A percentile compares a stretch with the other conserved stretches of the same genome.
These are phyloP conservation scores for Anastrepha ludens DNA, from an alignment of 1,140 invertebrate species.

Conservation along the genomic window DNA sequence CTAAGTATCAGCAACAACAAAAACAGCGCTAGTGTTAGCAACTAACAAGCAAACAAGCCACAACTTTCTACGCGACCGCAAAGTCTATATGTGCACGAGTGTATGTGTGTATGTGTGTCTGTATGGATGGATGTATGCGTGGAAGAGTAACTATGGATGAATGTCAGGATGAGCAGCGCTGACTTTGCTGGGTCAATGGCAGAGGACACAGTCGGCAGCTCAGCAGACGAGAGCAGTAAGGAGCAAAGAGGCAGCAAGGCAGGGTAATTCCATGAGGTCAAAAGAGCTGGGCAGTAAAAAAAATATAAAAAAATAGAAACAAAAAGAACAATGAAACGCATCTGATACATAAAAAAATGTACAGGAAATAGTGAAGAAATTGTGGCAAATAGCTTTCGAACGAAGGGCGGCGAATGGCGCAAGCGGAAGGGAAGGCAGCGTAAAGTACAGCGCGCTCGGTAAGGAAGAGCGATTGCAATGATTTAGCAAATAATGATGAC, in stretches of 20 bases:
- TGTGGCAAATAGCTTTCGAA: constrained; percentile 5
- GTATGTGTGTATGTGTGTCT: background rate
- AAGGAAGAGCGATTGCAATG: constrained; percentile 22
- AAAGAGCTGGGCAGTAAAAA: background rate
- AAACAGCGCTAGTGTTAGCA: constrained; percentile 15
- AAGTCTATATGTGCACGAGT: background rate
- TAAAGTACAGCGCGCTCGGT: background rate
- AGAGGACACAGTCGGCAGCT: background rate
- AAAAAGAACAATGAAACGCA: background rate
- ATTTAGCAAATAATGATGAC: constrained; percentile 34
- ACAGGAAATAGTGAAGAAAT: constrained; percentile 20
- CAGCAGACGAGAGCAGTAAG: background rate
- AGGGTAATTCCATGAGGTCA: background rate
- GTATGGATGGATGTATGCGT: background rate
- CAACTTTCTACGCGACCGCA: background rate
- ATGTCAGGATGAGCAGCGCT: background rate
- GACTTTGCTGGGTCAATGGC: constrained; percentile 37
- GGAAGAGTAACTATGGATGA: background rate
- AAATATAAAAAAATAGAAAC: background rate
- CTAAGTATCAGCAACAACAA: constrained; percentile 30
- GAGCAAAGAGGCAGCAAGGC: background rate
- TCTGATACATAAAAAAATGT: constrained; percentile 14
- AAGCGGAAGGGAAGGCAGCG: background rate
- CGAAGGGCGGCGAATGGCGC: no score
- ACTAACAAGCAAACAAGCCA: constrained; percentile 30